A percentile compares a stretch with the other conserved stretches of the same genome.
Evolutionary conservation across 2,888 invertebrate genomes (phyloP).

Genomic region (Metopia argyrocephala): DNA sequence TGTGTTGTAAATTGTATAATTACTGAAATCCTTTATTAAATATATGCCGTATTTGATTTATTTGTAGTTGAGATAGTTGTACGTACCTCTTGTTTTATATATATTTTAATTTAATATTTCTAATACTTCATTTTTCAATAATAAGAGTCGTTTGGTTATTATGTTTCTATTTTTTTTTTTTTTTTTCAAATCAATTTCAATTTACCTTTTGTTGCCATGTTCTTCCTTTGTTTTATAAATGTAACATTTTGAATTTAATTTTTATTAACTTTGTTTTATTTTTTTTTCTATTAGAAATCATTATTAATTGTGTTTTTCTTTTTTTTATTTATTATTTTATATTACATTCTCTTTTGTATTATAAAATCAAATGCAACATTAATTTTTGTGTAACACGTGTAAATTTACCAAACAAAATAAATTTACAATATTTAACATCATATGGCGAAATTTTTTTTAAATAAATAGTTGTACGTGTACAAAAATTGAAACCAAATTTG

Average conservation of each 20-base stretch:
- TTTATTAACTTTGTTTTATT: slow-evolving; percentile 69
- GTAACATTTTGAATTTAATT: no score
- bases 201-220: slow-evolving; percentile 39
- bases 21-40: neutral
- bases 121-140: slow-evolving; percentile 26
- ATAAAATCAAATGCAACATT: slow-evolving; percentile 54
- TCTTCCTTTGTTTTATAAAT: slow-evolving; percentile 24
- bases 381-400: slow-evolving; percentile 65
- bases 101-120: neutral
- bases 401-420: slow-evolving; percentile 66
- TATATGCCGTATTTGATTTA: slow-evolving; percentile 24
- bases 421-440: slow-evolving; percentile 26
- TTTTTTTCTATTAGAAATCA: slow-evolving; percentile 66
- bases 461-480: slow-evolving; percentile 77
- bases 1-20: slow-evolving; percentile 16
- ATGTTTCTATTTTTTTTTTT: slow-evolving; percentile 13
- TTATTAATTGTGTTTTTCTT: slow-evolving; percentile 58
- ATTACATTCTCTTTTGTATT: slow-evolving; percentile 50
- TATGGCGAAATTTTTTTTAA: slow-evolving; percentile 39
- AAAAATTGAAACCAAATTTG: slow-evolving; percentile 78
- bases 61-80: slow-evolving; percentile 53
- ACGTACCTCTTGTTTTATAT: slow-evolving; percentile 22
- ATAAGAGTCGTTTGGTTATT: slow-evolving; percentile 30
- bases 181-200: slow-evolving; percentile 19
- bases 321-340: slow-evolving; percentile 56